Evolutionary conservation across 1,140 invertebrate genomes (phyloP), one percentile per base, ranked within the genome.

Genomic region (Eriosoma lanigerum): DNA sequence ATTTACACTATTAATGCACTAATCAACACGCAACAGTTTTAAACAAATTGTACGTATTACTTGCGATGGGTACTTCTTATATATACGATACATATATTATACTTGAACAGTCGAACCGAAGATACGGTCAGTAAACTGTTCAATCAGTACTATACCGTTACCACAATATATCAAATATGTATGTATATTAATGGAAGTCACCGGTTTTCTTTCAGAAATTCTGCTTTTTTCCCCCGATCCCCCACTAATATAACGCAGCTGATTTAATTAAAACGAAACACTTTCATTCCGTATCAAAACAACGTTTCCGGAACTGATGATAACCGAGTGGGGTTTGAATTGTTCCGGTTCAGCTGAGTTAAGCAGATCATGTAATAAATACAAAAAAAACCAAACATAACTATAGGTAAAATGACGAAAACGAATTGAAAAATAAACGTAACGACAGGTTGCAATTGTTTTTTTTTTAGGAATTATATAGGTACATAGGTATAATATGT

Each of bases 241-340:
- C 15, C 19, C 32, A 66, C 32, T 38, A 38, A 38, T 38, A 21
- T 15, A 26, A 60, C 26, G 38, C 75, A 32, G 21, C 38, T 46
- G 75, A 29, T 78, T 78, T 62, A 62, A 78, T 78, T 44, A 62
- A 44, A 54, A 60, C 52, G 73, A 60, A 78, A 78, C 75, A 78
- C 75, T 78, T 78, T 78, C 75, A 78, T 78, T 78, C 75, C 21
- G 56, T 29, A 26, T 29, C 12, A 72, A 10, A 52, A 24, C 50
- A 75, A 24, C 13, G 52, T 78, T 78, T 62, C 75, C 75, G 75
- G 75, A 78, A 78, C 56, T n/a, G 68, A 72, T 38, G n/a, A n/a
- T n/a, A n/a, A 1, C n/a, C 52, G 17, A 46, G 56, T 62, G 75
- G 75, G 75, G 73, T 26, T 76, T 50, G 21, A 50, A 46, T 44